Evolutionary conservation across 37 sponge, comb jelly and placozoan species (phyloP).

Genomic region (Beroe forskalii): DNA sequence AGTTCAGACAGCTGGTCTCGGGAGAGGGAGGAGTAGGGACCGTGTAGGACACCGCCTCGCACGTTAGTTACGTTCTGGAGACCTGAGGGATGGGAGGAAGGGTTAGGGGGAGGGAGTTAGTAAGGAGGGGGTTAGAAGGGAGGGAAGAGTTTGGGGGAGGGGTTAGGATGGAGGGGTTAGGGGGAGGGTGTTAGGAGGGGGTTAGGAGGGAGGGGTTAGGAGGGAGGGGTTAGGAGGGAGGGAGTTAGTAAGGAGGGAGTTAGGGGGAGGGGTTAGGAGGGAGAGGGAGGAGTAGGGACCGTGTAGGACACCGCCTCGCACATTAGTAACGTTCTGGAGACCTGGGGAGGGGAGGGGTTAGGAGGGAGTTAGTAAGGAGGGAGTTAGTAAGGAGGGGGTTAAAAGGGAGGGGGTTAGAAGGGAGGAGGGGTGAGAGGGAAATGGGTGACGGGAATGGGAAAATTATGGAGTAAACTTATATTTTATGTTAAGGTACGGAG

Average conservation of each 20-base stretch:
- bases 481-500: too few species aligned
- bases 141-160: not conserved
- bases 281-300: not conserved
- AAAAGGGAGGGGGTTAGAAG: not conserved
- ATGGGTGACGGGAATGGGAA: too few species aligned
- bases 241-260: too few species aligned
- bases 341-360: not conserved
- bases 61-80: conserved; percentile 56
- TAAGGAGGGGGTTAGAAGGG: not conserved
- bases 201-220: not conserved
- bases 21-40: not conserved
- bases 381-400: not conserved
- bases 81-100: conserved; percentile 7
- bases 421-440: not conserved
- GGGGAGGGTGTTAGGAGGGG: not conserved
- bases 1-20: not conserved
- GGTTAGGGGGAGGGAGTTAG: not conserved
- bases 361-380: too few species aligned
- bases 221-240: too few species aligned
- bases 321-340: conserved; percentile 62
- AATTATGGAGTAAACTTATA: too few species aligned
- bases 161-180: not conserved
- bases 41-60: conserved; percentile 29
- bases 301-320: conserved; percentile 27
- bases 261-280: too few species aligned